Evolutionary conservation across 2,113 vertebrate species (phyloP), one percentile per base, ranked within the genome.

Genomic region (Callopanchax toddi): DNA sequence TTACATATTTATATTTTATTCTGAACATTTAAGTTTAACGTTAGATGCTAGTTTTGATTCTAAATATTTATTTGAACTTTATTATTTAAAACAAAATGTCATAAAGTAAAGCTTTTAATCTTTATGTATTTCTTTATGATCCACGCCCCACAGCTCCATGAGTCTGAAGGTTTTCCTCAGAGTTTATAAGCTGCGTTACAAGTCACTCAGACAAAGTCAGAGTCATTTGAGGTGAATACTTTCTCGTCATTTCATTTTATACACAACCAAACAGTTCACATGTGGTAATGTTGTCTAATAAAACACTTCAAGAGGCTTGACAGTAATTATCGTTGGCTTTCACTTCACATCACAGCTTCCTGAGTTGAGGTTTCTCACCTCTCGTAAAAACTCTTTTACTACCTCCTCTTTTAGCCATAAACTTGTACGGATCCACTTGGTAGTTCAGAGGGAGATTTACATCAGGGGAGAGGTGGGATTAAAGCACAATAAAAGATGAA

Each of bases 401-500:
- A 17, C 21, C 3, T 18, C 16, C 22, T 29, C 71, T 37, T n/a
- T 58, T 29, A 86, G 82, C 34, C 7, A 5, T 22, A 15, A 42
- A 25, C 29, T 60, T 0, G 29, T 60, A 21, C 5, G 6, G n/a
- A n/a, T n/a, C n/a, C n/a, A n/a, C n/a, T n/a, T n/a, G n/a, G 39
- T 58, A 36, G 64, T 63, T 71, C 56, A 65, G 43, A 17, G 20
- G 42, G 43, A 56, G 32, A 36, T 67, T 52, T 57, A 62, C 3
- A 69, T 67, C 61, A 62, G 48, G 42, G 43, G 17, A 34, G 67
- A 34, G 2, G 11, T 34, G 8, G 32, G 76, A n/a, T n/a, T n/a
- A 67, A 82, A 66, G 54, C n/a, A 2, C 6, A 36, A 15, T 2
- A 10, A 11, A 34, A 66, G 67, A 73, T 79, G 76, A 68, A 59